Conservation (phyloP, 2,113 vertebrate genomes). For the Petaurus breviceps region DNA sequence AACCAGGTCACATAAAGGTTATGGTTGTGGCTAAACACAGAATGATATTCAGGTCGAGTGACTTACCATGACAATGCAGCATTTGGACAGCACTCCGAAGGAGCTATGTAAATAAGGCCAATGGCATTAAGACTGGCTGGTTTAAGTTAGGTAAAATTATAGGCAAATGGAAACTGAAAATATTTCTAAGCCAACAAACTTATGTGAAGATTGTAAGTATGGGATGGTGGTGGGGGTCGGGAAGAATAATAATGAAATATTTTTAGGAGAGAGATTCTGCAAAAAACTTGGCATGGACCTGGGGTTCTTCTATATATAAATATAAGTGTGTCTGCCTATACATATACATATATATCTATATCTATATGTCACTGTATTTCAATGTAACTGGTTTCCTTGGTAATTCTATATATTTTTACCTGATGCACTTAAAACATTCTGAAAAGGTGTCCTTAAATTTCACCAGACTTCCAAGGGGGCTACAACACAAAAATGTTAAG, state of each 20-base stretch:
- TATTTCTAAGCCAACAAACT: not conserved
- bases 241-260: not conserved
- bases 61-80: accelerated
- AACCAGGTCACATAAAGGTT: not conserved
- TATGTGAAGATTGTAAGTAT: not conserved
- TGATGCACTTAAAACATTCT: not conserved
- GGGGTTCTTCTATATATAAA: not conserved
- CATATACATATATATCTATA: not conserved
- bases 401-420: not conserved
- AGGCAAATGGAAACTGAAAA: not conserved
- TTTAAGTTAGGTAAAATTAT: not conserved
- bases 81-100: not conserved
- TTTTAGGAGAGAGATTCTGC: not conserved
- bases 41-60: not conserved
- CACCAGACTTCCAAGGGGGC: not conserved
- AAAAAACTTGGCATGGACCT: not conserved
- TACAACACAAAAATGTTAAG: not conserved
- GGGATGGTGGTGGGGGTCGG: not conserved
- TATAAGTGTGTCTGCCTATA: not conserved
- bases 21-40: not conserved
- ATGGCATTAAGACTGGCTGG: not conserved
- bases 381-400: not conserved
- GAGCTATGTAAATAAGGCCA: not conserved
- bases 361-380: not conserved
- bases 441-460: not conserved